A percentile compares a stretch with the other conserved stretches of the same genome.
Conservation (phyloP, 2,113 vertebrate species). For the Ailuropoda melanoleuca region DNA sequence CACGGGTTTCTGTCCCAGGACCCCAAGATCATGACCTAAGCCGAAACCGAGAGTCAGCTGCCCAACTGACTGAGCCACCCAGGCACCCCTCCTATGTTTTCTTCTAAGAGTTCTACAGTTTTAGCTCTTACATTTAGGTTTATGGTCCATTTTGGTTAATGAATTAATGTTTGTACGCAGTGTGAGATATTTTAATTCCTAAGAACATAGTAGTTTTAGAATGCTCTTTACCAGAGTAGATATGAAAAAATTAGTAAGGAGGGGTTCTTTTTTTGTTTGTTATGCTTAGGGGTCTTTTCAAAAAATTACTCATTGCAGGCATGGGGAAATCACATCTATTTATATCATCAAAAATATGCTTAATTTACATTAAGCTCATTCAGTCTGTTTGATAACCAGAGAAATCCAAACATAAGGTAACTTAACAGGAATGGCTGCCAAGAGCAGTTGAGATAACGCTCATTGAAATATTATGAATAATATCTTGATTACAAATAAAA, state of each 20-base stretch:
- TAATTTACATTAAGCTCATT: conserved; percentile 47
- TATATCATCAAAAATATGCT: conserved; percentile 32
- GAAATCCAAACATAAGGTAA: conserved; percentile 46
- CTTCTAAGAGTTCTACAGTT: not conserved
- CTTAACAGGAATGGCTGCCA: conserved; percentile 16
- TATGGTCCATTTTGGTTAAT: conserved; percentile 26
- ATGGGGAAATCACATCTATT: not conserved
- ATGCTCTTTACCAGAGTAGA: conserved; percentile 29
- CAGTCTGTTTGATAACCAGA: conserved; percentile 58
- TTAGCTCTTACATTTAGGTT: not conserved
- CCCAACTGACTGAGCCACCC: not conserved
- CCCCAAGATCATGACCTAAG: not conserved
- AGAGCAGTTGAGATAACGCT: not conserved
- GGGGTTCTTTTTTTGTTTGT: not conserved
- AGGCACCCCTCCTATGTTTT: not conserved
- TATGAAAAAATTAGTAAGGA: not conserved
- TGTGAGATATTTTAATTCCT: not conserved
- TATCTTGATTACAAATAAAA: conserved; percentile 62
- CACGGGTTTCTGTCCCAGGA: not conserved
- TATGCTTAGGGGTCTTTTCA: not conserved
- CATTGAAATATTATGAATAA: conserved; percentile 67
- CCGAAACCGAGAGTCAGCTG: not conserved
- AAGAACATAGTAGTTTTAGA: not conserved
- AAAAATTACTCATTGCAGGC: not conserved
- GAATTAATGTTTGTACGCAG: not conserved